Evolutionary conservation across 1,140 invertebrate species (phyloP), one percentile per base, ranked within the genome.

Genomic region (fruit fly (Drosophila melanogaster)): DNA sequence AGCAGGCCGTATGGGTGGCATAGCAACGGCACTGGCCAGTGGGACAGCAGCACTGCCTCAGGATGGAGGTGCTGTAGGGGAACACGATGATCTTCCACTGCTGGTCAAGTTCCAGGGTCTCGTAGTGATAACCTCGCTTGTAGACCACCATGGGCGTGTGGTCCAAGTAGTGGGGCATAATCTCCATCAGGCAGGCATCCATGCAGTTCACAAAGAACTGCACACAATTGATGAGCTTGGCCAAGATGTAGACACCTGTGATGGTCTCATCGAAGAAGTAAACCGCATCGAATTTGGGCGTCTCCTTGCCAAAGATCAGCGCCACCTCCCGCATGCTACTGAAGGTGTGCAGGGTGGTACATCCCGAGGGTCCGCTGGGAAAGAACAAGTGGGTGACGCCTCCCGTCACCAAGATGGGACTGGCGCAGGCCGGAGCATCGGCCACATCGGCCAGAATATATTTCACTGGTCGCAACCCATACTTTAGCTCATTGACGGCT

Each of bases 151-250:
- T 47, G 0, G 44, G 47, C 11, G 12, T 35, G 12, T 77, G 38
- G 1, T 41, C 15, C 40, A 35, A 33, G 24, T 55, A 87, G 35
- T 47, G 53, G 0, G 61, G 58, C 43, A 83, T 43, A 11, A 87
- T 87, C 40, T 85, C 75, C 49, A 70, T 12, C 15, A 79, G 26
- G 11, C 76, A 83, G 19, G 70, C 62, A 8, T 79, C 84, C 19
- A 59, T 41, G 44, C 83, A 87, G 38, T 87, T 87, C 4, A 87
- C 79, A 54, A n/a, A 87, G 44, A 77, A 83, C 49, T 80, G 67
- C 4, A 14, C 24, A n/a, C 66, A 73, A 19, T 15, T 46, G 19
- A 85, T 43, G 0, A 37, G 26, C 4, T 37, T 0, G 0, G 77
- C 81, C 44, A 85, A 15, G 0, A 0, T 6, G 43, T 85, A 87